These are phyloP conservation scores for Marasmarcha lunaedactyla DNA, from an alignment of 2,888 invertebrate genomes.

Conservation along the genomic window DNA sequence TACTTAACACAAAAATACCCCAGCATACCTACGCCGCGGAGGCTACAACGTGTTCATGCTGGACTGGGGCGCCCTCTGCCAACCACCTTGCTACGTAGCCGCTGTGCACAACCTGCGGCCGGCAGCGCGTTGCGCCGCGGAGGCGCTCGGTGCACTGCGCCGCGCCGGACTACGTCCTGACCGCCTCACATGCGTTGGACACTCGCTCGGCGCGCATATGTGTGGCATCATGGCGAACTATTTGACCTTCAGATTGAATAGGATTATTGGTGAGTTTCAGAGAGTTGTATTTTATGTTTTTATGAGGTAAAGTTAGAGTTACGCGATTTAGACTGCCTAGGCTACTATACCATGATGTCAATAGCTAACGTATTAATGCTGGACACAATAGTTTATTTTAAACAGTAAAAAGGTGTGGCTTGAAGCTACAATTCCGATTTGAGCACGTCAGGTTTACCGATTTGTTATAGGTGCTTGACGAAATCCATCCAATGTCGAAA, in stretches of 20 bases:
- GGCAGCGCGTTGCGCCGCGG: slow-evolving; percentile 78
- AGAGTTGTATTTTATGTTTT: background rate
- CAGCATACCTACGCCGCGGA: slow-evolving; percentile 79
- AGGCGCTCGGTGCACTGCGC: slow-evolving; percentile 72
- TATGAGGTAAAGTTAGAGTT: too few species aligned
- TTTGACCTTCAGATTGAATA: slow-evolving; percentile 77
- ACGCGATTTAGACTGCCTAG: too few species aligned
- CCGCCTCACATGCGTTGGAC: slow-evolving; percentile 80
- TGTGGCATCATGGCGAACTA: slow-evolving; percentile 82
- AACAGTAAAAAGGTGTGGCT: too few species aligned
- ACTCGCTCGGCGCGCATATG: slow-evolving; percentile 81
- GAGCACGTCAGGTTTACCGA: too few species aligned
- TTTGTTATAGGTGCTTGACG: too few species aligned
- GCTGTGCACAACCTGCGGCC: slow-evolving; percentile 81
- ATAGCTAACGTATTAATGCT: too few species aligned
- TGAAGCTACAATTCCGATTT: too few species aligned
- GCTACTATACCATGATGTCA: too few species aligned
- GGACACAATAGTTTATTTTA: too few species aligned
- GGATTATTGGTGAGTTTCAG: slow-evolving; percentile 77
- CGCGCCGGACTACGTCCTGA: slow-evolving; percentile 75
- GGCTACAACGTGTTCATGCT: slow-evolving; percentile 82
- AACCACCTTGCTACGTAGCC: slow-evolving; percentile 79
- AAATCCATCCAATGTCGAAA: too few species aligned
- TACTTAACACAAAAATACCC: too few species aligned
- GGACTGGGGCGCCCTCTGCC: slow-evolving; percentile 80